A percentile compares a stretch with the other conserved stretches of the same genome.
phyloP scores from a whole-genome alignment of 2,888 invertebrate species.

The Caenorhabditis sp. region DNA sequence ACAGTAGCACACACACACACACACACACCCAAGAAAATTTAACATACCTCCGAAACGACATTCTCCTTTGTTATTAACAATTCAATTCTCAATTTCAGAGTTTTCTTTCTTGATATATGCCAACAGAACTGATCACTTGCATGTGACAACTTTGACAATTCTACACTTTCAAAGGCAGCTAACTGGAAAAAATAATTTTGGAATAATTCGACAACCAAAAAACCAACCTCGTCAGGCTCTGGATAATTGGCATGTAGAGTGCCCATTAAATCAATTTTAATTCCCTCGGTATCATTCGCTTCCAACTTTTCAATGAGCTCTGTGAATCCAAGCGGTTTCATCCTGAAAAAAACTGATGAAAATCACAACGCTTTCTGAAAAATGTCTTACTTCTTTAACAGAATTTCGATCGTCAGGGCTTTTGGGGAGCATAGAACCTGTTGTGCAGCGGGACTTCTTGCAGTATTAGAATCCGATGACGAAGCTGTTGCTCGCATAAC shows the following conservation, averaged over 20 bases:
- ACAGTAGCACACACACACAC: too few relatives aligned
- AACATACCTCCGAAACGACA: conserved; percentile 20
- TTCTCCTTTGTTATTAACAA: conserved; percentile 36
- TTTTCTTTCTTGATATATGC: conserved; percentile 33
- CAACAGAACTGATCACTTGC: conserved; percentile 42
- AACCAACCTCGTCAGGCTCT: conserved; percentile 28
- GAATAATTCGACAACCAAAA: background rate
- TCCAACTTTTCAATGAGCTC: conserved; percentile 36
- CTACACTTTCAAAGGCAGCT: conserved; percentile 21
- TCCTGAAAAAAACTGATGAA: conserved; percentile 11
- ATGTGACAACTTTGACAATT: conserved; percentile 26
- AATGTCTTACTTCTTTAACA: conserved; percentile 33
- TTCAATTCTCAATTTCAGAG: conserved; percentile 28
- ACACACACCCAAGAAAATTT: background rate
- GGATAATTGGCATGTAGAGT: conserved; percentile 33
- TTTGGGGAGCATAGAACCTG: conserved; percentile 34
- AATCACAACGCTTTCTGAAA: background rate
- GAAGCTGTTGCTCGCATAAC: conserved; percentile 20
- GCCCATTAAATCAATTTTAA: conserved; percentile 37
- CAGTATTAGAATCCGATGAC: conserved; percentile 4
- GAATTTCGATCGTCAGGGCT: conserved; percentile 36
- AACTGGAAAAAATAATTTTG: background rate
- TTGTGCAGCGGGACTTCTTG: conserved; percentile 16
- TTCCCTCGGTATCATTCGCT: conserved; percentile 29
- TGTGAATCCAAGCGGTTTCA: conserved; percentile 27